Evolutionary conservation across 2,888 invertebrate genomes (phyloP).

Genomic region (Germaria angustata): DNA sequence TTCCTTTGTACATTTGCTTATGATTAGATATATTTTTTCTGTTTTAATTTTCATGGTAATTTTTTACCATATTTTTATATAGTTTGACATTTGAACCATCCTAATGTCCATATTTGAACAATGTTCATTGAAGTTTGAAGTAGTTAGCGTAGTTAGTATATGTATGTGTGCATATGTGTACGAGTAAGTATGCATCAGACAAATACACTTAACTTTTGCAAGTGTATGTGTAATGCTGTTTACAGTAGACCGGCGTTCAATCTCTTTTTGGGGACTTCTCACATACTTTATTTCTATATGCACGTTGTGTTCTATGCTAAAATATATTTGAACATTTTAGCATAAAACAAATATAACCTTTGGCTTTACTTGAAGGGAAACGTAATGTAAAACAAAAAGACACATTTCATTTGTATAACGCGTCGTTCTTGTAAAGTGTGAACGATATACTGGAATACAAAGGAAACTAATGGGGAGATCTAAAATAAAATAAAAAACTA

Average conservation of each 20-base stretch:
- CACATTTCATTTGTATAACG: slow-evolving; percentile 3
- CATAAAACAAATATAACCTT: slow-evolving; percentile 78
- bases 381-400: slow-evolving; percentile 20
- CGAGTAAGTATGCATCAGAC: not conserved
- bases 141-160: slow-evolving; percentile 8
- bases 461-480: too few species aligned
- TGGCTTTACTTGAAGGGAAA: slow-evolving; percentile 68
- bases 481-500: not conserved
- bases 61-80: too few species aligned
- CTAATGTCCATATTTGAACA: slow-evolving; percentile 24
- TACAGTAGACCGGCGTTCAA: slow-evolving; percentile 59
- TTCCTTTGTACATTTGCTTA: too few species aligned
- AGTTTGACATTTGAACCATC: too few species aligned
- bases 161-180: not conserved
- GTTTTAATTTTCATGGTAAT: too few species aligned
- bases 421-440: slow-evolving; percentile 12
- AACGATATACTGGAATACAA: not conserved
- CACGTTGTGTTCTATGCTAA: slow-evolving; percentile 68
- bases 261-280: slow-evolving; percentile 50
- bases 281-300: slow-evolving; percentile 32
- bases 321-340: slow-evolving; percentile 76
- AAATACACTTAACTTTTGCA: slow-evolving; percentile 51
- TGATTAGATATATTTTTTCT: too few species aligned
- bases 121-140: slow-evolving; percentile 20
- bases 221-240: slow-evolving; percentile 24